Base-by-base conservation (phyloP, 2,888 invertebrate species). In the Drosophila emarginata region DNA sequence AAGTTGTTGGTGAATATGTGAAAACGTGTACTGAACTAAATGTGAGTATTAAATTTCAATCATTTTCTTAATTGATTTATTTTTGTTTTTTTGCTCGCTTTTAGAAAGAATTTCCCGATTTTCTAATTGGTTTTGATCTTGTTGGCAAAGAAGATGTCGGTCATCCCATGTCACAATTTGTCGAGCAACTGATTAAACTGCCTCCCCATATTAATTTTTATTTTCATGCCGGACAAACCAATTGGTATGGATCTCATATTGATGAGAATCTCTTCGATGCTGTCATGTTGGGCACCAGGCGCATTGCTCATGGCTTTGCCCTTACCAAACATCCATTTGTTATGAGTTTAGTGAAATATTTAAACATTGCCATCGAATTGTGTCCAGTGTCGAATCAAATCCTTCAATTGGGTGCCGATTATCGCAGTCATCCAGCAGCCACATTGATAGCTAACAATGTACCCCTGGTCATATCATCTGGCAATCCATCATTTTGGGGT, bases 191-290 rank as follows among this genome's bases (percentile, higher is more conserved):
- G 21, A 77, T 93, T 7, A 89, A 91, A 7, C 88, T 93, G 9
- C 92, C 93, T 0, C 89, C 92, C 0, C 64, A 86, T 32, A 91
- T 96, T 0, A 92, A 94, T 58, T 95, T 94, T 81, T 96, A 95
- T 89, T 96, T 96, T 80, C 96, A 96, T 86, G 96, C 96, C 0
- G 96, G 96, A 0, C 96, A 96, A 91, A 96, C 96, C 0, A 94
- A 95, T 87, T 95, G 96, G 95, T 94, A 93, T 84, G 95, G 94
- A 21, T 92, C 92, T 5, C 78, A 90, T 0, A 93, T 94, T 0
- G 96, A 96, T 87, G 93, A 94, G 61, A 96, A 96, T 89, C 90
- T 97, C 1, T 90, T 96, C 9, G 96, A 97, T 82, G 96, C 96
- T 2, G 92, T 96, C 23, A 90, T 96, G 14, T 90, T 97, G 37